These are phyloP conservation scores for Merodon equestris DNA, from an alignment of 2,888 invertebrate genomes.

Conservation along the genomic window DNA sequence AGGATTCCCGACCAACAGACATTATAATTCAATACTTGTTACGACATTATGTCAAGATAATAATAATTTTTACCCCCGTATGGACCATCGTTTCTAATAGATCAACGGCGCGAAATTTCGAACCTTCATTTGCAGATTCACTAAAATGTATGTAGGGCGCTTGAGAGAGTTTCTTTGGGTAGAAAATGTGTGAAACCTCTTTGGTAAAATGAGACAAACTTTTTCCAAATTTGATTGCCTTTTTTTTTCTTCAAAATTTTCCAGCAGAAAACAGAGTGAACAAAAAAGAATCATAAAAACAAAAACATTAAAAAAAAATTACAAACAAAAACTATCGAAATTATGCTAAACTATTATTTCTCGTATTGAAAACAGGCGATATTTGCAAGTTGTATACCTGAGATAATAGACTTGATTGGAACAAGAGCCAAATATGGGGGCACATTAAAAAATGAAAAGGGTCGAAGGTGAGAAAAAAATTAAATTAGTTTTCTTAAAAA, in stretches of 20 bases:
- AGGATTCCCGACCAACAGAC: conserved; percentile 55
- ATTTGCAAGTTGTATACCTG: conserved; percentile 99
- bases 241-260: conserved; percentile 62
- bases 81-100: not conserved
- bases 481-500: conserved; percentile 71
- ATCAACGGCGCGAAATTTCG: not conserved
- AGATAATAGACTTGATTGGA: conserved; percentile 99
- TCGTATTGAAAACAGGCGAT: conserved; percentile 89
- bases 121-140: too few relatives aligned
- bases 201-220: conserved; percentile 35
- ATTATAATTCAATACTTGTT: conserved; percentile 14
- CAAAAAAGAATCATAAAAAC: conserved; percentile 64
- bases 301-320: conserved; percentile 64
- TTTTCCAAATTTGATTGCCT: conserved; percentile 40
- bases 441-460: conserved; percentile 99
- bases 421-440: conserved; percentile 99
- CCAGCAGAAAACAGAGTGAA: conserved; percentile 44
- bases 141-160: not conserved
- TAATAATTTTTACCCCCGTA: conserved; percentile 14
- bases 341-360: conserved; percentile 75
- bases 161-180: conserved; percentile 11
- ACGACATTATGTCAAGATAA: conserved; percentile 29
- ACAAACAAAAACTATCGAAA: conserved; percentile 72
- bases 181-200: conserved; percentile 35
- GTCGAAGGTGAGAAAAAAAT: conserved; percentile 94